phyloP scores from a whole-genome alignment of 2,888 invertebrate genomes.

The Ariolimax columbianus region DNA sequence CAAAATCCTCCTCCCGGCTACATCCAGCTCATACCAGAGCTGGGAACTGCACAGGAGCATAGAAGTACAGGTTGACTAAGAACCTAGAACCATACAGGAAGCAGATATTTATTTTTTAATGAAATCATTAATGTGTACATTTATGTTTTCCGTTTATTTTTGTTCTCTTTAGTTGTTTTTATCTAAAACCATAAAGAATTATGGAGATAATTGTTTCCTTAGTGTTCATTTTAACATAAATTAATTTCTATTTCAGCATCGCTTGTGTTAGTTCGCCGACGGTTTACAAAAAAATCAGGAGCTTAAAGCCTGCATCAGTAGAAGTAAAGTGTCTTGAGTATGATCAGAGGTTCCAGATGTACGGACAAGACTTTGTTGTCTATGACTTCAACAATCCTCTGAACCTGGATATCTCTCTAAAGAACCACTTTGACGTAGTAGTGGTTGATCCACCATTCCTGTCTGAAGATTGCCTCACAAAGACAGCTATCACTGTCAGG shows the following conservation, averaged over 20 bases:
- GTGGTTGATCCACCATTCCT: conserved; percentile 97
- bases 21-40: no score
- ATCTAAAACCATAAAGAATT: no score
- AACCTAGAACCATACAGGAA: no score
- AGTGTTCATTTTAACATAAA: background rate
- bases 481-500: conserved; percentile 88
- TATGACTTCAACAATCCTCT: conserved; percentile 93
- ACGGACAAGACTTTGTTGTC: conserved; percentile 87
- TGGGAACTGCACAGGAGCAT: no score
- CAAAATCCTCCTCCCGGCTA: no score
- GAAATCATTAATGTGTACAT: no score
- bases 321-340: conserved; percentile 84
- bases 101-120: no score
- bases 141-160: no score
- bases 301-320: conserved; percentile 62
- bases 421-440: conserved; percentile 86
- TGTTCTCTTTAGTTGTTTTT: no score
- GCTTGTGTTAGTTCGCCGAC: conserved; percentile 94
- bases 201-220: no score
- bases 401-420: conserved; percentile 83
- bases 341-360: conserved; percentile 89
- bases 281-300: conserved; percentile 83
- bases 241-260: conserved; percentile 79
- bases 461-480: conserved; percentile 92
- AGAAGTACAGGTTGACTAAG: no score